Evolutionary conservation across 2,797 vertebrate genomes (phyloP), one percentile per base, ranked within the genome.

Genomic region (Nyctibius grandis): DNA sequence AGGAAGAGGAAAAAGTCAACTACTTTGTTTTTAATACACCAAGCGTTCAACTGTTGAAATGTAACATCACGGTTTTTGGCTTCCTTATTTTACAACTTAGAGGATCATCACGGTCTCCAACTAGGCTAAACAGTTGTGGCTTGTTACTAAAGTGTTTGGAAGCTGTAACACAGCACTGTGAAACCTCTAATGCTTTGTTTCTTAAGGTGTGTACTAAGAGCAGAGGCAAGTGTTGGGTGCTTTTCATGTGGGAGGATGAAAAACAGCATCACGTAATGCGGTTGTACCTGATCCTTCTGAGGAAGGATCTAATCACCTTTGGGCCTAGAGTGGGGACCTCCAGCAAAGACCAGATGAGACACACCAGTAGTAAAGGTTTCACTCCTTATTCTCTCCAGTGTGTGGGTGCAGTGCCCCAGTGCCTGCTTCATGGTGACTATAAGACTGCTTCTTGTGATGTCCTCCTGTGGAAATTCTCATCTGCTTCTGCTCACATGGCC

Each of bases 181-280:
- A 79, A 60, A 60, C 0, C 0, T 7, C 12, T 8, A 9, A 17
- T 44, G 18, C 61, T 87, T 59, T 3, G 0, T 65, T 85, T 81
- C 63, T 69, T 42, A 22, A 59, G 33, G 48, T 36, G 48, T 36
- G 44, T 15, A 4, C 40, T 56, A 59, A 47, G 75, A 60, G 44
- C 72, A 88, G 38, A 47, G 42, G 7, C 25, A 38, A 28, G 4
- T 10, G 33, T 21, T 45, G 42, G 5, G 26, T 33, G 45, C 10
- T 61, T 17, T 42, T 34, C 11, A 6, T 6, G 18, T 9, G 50
- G 28, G 29, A 68, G 22, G 44, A 22, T 64, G 22, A 36, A 23
- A 10, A 79, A 7, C 22, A 47, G 47, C 4, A 4, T 21, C 5
- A 5, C 15, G 31, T 34, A 70, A 36, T 0, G 1, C 44, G 75